Evolutionary conservation across 2,113 vertebrate genomes (phyloP), one percentile per base, ranked within the genome.

Genomic region (rabbit (Oryctolagus cuniculus)): DNA sequence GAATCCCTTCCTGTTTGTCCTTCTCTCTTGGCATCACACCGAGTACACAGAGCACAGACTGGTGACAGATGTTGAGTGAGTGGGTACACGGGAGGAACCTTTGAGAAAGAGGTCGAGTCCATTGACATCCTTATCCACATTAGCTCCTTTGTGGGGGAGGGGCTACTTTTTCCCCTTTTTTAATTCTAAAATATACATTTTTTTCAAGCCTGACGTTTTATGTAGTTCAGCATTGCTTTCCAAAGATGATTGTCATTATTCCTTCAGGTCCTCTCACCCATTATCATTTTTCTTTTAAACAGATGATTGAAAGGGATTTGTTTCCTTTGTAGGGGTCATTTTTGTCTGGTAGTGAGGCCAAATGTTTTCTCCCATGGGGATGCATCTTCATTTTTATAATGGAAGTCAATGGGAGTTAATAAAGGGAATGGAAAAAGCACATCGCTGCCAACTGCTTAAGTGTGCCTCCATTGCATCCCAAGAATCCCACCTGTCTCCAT

Each of bases 341-440:
- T 93, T 88, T 96, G 90, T 95, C 88, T 94, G 29, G 66, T 81
- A 49, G 93, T 11, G 61, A 92, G 91, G 96, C 94, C 92, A 95
- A 96, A 92, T 95, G 94, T 91, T 95, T 96, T 27, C 66, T 95
- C 95, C 82, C 70, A 0, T 38, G 96, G 91, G 94, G 75, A 87
- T 92, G 83, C 75, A 93, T 92, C 91, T 96, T 97, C 96, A 97
- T 97, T 89, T 97, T 91, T 96, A 87, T 97, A 97, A 95, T 96
- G 94, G 92, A 97, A 96, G 95, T 83, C 96, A 90, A 51, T 89
- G 82, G 94, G 86, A 95, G 96, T 94, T 96, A 97, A 97, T 97
- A 97, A 96, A 95, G 89, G 53, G 94, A 95, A 97, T 97, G 96
- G 96, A 94, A 93, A 92, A 91, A 89, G 61, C 6, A 3, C 69